Conservation (phyloP, 92 coral and sea anemone genomes). For the Plumapathes pennacea region DNA sequence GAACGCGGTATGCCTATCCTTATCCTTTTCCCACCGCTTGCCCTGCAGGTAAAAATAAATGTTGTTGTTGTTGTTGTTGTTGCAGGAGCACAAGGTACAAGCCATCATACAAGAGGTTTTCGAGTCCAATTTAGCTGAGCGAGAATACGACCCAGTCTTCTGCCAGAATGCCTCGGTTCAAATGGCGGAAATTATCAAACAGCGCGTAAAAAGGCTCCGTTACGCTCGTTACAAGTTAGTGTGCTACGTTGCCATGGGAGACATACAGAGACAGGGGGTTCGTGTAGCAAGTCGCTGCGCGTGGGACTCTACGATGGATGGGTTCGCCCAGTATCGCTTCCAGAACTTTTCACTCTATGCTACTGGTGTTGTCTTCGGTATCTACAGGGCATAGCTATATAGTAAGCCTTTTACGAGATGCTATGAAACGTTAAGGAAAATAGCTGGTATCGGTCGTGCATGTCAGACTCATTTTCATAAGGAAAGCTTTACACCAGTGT, state of each 20-base stretch:
- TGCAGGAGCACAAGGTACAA: conserved; percentile 70
- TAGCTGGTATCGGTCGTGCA: too few relatives aligned
- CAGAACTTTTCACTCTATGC: conserved; percentile 76
- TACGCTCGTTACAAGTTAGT: conserved; percentile 88
- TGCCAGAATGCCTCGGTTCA: conserved; percentile 52
- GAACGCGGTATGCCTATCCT: too few relatives aligned
- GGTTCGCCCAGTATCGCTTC: conserved; percentile 71
- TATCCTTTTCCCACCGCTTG: not conserved
- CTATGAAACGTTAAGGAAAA: too few relatives aligned
- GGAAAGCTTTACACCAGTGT: too few relatives aligned
- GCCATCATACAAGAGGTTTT: conserved; percentile 79
- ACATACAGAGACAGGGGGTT: conserved; percentile 71
- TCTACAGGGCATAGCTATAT: conserved; percentile 67
- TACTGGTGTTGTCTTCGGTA: conserved; percentile 81
- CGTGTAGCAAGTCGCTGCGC: conserved; percentile 82
- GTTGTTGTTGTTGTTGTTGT: not conserved
- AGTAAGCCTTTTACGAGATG: too few relatives aligned
- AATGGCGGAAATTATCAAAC: conserved; percentile 79
- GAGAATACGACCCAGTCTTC: conserved; percentile 67
- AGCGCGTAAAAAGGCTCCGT: conserved; percentile 80
- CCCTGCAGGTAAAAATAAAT: not conserved
- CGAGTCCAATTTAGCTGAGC: conserved; percentile 61
- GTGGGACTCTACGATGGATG: conserved; percentile 81
- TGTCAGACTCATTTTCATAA: too few relatives aligned
- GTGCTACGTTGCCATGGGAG: conserved; percentile 90